Percentiles rank a stretch among this genome's conserved stretches.
phyloP scores from a whole-genome alignment of 2,797 vertebrate genomes.

The Acipenser ruthenus region DNA sequence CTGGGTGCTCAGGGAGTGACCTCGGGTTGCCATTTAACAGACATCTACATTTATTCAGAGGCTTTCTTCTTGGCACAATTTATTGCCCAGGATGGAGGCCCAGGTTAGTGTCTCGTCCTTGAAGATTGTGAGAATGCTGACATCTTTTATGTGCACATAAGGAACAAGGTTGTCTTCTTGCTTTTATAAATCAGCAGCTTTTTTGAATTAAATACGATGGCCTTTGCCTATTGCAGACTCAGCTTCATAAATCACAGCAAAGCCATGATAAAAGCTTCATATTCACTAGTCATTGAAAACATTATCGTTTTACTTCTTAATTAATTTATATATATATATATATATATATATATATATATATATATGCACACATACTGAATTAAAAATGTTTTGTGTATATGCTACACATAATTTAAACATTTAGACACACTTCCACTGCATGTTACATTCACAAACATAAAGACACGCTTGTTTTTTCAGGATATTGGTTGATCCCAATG shows the following conservation, averaged over 20 bases:
- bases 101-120: neutral
- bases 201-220: neutral
- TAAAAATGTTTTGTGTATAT: too few relatives aligned
- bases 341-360: too few relatives aligned
- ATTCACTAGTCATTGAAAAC: neutral
- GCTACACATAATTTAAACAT: too few relatives aligned
- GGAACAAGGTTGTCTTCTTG: slow-evolving; percentile 1
- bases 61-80: neutral
- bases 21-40: neutral
- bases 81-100: neutral
- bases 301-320: too few relatives aligned
- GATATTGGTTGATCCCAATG: too few relatives aligned
- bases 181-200: slow-evolving; percentile 6
- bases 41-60: slow-evolving; percentile 1
- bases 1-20: neutral
- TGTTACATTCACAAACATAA: too few relatives aligned
- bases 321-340: too few relatives aligned
- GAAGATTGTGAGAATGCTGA: slow-evolving; percentile 1
- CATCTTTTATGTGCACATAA: slow-evolving; percentile 2
- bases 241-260: neutral
- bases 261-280: neutral
- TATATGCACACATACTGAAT: too few relatives aligned
- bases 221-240: neutral
- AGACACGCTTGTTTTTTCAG: too few relatives aligned
- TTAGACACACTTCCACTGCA: too few relatives aligned